Evolutionary conservation across 2,113 vertebrate species (phyloP), one percentile per base, ranked within the genome.

Genomic region (Donacobius atricapilla): DNA sequence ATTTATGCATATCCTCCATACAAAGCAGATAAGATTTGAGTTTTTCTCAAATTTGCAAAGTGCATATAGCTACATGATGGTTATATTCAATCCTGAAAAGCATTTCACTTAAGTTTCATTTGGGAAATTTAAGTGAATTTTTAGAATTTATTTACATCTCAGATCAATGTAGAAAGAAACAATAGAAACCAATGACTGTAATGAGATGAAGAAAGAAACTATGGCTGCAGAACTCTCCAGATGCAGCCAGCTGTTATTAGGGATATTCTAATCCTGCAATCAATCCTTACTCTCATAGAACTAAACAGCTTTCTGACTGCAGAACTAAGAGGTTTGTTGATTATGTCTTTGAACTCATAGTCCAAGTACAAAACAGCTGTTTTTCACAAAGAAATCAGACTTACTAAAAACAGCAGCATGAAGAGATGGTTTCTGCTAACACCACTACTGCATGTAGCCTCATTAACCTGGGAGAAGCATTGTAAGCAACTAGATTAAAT

Each of bases 231-330:
- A 78, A 87, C 23, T 11, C 68, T 97, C 97, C 98, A 98, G 97
- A 98, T 98, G 98, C 89, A 92, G 35, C 88, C 98, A 98, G 98
- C 98, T 98, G 98, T 97, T 98, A 94, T 79, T 56, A 76, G 89
- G 88, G 82, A 86, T 95, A 94, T 90, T 96, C 97, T 85, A 89
- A 96, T 89, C 84, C 96, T 83, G 58, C 50, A 47, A 60, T 91
- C 92, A 68, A 89, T 18, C 11, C 81, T 13, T 53, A 94, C 69
- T 89, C 87, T 97, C 80, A 61, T 5, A 95, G 94, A 96, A 95
- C 81, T 81, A 56, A 96, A 94, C 40, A 33, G 93, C 87, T 94
- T 97, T 93, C 91, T 92, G 73, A 92, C 60, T 80, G 56, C 39
- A 84, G 91, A 95, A 86, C 89, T 94, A 57, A 69, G 92, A 96